Evolutionary conservation across 2,113 vertebrate species (phyloP).

Genomic region (Tautogolabrus adspersus): DNA sequence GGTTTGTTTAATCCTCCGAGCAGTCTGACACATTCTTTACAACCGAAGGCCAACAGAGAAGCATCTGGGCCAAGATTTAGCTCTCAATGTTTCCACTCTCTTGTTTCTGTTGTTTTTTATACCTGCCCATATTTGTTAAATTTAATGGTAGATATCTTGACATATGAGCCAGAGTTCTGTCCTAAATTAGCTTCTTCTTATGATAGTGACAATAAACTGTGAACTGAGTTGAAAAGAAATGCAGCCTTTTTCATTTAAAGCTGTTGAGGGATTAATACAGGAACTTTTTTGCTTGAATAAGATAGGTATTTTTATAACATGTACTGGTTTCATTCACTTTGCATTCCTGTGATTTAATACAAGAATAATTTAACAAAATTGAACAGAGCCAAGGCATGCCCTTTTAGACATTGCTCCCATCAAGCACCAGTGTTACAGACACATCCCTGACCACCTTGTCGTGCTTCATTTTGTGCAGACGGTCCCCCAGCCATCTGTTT

Average conservation of each 20-base stretch:
- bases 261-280: too few relatives aligned
- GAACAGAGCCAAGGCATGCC: not conserved
- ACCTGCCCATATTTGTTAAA: not conserved
- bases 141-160: not conserved
- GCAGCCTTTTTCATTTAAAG: too few relatives aligned
- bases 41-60: constrained; percentile 14
- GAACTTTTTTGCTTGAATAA: not conserved
- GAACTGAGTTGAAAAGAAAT: not conserved
- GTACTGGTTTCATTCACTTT: not conserved
- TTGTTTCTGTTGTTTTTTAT: constrained; percentile 15
- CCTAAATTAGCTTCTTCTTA: not conserved
- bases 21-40: constrained; percentile 16
- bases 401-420: constrained; percentile 10
- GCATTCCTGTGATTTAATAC: not conserved
- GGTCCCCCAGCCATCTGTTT: constrained; percentile 33
- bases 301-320: not conserved
- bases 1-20: constrained; percentile 29
- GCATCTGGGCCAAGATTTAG: not conserved
- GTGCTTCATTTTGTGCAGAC: constrained; percentile 23
- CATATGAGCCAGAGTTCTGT: not conserved
- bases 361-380: too few relatives aligned
- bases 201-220: not conserved
- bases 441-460: not conserved
- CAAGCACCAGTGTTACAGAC: constrained; percentile 8
- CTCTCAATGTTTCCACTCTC: constrained; percentile 18